These are phyloP conservation scores for Paramisgurnus dabryanus DNA, from an alignment of 2,113 vertebrate species.

Conservation along the genomic window DNA sequence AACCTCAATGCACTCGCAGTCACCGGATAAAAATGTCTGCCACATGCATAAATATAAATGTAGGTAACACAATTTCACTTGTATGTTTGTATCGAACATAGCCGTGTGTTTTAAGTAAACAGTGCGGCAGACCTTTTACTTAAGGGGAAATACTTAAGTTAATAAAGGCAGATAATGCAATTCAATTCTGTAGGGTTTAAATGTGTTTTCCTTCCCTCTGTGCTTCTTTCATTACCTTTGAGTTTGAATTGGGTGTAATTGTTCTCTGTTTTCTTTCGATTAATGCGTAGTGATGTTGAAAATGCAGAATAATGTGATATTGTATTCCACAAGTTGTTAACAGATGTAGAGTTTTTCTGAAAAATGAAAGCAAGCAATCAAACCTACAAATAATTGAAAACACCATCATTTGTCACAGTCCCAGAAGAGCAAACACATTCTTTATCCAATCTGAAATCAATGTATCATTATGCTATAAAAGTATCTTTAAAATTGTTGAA, in stretches of 20 bases:
- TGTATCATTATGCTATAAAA: too few species aligned
- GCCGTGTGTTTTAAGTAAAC: too few species aligned
- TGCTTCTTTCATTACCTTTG: not conserved
- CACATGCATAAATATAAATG: too few species aligned
- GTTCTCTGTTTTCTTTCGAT: constrained; percentile 2
- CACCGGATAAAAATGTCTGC: too few species aligned
- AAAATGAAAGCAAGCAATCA: not conserved
- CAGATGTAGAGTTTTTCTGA: not conserved
- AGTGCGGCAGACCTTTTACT: not conserved
- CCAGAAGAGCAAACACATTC: not conserved
- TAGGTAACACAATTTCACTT: too few species aligned
- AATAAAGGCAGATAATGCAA: not conserved
- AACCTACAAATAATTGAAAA: not conserved
- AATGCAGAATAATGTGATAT: constrained; percentile 2
- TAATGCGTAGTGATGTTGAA: not conserved
- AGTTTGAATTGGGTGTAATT: not conserved
- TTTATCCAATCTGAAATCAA: not conserved
- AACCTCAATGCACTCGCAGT: too few species aligned
- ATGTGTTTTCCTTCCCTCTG: not conserved
- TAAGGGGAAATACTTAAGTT: not conserved
- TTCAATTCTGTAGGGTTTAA: constrained; percentile 12
- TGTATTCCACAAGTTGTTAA: not conserved
- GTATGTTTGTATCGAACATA: too few species aligned
- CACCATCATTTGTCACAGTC: not conserved
- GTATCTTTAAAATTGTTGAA: too few species aligned